Evolutionary conservation across 2,113 vertebrate species (phyloP).

Genomic region (Semicossyphus pulcher): DNA sequence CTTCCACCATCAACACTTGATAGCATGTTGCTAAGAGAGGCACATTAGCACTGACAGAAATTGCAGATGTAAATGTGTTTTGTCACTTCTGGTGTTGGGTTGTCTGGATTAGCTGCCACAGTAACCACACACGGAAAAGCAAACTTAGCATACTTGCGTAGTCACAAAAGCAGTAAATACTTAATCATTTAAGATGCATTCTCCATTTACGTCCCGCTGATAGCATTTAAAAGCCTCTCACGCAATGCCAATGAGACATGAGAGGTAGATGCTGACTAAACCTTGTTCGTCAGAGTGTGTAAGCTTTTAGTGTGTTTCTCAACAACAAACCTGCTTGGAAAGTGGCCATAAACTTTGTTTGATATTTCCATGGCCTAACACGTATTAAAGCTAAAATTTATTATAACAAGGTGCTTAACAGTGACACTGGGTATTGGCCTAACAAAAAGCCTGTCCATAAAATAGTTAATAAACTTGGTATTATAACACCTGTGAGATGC

Average conservation of each 20-base stretch:
- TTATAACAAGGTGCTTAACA: neutral
- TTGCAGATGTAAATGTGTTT: slow-evolving; percentile 12
- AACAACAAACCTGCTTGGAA: neutral
- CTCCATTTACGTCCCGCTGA: neutral
- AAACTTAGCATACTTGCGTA: slow-evolving; percentile 16
- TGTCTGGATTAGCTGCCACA: slow-evolving; percentile 31
- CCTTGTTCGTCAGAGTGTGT: neutral
- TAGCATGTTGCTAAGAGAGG: slow-evolving; percentile 36
- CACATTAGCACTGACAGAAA: slow-evolving; percentile 11
- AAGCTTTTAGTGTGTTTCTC: neutral
- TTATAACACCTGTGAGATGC: too few relatives aligned
- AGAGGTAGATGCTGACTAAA: neutral
- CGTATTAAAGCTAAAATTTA: neutral
- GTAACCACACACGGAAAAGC: slow-evolving; percentile 42
- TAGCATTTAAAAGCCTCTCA: slow-evolving; percentile 3
- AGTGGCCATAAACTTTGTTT: neutral
- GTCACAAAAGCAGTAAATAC: slow-evolving; percentile 28
- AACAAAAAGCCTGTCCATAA: too few relatives aligned
- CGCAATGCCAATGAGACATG: neutral
- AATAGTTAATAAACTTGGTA: too few relatives aligned
- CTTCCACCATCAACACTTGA: slow-evolving; percentile 57
- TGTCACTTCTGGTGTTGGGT: slow-evolving; percentile 19
- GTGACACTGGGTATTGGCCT: neutral
- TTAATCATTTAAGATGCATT: neutral
- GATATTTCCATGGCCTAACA: neutral